Conservation (phyloP, 2,113 vertebrate genomes). For the Mugil cephalus region DNA sequence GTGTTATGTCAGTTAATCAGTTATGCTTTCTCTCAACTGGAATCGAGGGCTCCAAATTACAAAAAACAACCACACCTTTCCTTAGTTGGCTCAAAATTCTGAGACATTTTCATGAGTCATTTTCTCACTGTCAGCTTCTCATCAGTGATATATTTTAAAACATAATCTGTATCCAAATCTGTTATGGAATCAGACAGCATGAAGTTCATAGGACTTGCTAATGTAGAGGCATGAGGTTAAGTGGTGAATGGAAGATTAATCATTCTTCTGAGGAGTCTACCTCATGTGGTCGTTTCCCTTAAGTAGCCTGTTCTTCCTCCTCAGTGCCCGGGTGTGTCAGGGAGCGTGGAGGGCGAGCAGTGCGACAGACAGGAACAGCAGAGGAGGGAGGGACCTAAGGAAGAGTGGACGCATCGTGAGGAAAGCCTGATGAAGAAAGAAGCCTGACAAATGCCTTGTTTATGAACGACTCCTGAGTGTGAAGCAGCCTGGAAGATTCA, state of each 20-base stretch:
- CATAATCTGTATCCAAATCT: too few species aligned
- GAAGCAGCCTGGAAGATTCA: neutral
- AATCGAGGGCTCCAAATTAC: too few species aligned
- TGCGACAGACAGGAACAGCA: conserved; percentile 69
- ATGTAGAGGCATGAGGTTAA: neutral
- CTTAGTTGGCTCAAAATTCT: too few species aligned
- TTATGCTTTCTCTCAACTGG: too few species aligned
- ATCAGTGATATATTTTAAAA: too few species aligned
- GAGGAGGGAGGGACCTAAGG: conserved; percentile 79
- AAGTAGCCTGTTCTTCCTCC: neutral
- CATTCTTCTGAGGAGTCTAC: neutral
- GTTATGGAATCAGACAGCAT: too few species aligned
- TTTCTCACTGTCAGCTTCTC: too few species aligned
- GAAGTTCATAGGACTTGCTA: too few species aligned
- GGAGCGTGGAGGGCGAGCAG: conserved; percentile 72
- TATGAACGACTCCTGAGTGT: neutral
- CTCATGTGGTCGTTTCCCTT: neutral
- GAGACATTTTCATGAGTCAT: too few species aligned
- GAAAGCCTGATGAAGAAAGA: conserved; percentile 77
- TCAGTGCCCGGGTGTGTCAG: conserved; percentile 68
- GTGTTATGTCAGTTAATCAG: too few species aligned
- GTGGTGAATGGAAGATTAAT: neutral
- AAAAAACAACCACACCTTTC: too few species aligned
- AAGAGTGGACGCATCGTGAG: conserved; percentile 87
- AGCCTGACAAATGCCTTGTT: neutral